Evolutionary conservation across 1,140 invertebrate species (phyloP).

Genomic region (Cotesia vestalis): DNA sequence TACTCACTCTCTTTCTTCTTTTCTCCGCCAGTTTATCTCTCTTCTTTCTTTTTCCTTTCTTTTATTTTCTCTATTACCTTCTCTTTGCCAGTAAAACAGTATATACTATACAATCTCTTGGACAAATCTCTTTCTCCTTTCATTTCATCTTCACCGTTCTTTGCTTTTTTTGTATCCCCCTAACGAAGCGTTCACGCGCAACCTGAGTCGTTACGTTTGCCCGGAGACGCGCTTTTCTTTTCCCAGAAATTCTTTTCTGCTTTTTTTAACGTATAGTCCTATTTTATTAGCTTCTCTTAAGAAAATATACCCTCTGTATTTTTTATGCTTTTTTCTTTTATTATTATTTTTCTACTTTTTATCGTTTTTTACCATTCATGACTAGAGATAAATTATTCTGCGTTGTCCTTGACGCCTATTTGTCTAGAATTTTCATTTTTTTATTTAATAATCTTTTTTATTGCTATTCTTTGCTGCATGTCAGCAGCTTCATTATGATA

Average conservation of each 20-base stretch:
- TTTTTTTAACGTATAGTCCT: conserved; percentile 9
- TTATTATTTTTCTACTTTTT: background rate
- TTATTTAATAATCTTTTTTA: background rate
- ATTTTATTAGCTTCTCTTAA: conserved; percentile 34
- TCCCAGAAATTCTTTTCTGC: conserved; percentile 7
- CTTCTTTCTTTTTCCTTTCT: conserved; percentile 8
- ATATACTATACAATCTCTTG: conserved; percentile 5
- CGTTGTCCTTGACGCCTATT: conserved; percentile 10
- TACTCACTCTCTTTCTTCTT: conserved; percentile 13
- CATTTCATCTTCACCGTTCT: background rate
- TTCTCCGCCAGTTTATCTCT: conserved; percentile 8
- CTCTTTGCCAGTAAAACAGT: background rate
- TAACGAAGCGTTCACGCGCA: conserved; percentile 35
- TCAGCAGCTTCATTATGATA: background rate
- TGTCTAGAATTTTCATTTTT: conserved; percentile 13
- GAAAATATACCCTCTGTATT: conserved; percentile 24
- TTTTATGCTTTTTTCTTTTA: background rate
- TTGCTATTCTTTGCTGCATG: background rate
- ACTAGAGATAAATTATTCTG: background rate
- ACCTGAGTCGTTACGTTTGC: conserved; percentile 22
- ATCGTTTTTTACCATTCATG: background rate
- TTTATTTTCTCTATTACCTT: conserved; percentile 2
- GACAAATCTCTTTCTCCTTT: conserved; percentile 13
- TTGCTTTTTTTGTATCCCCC: conserved; percentile 16
- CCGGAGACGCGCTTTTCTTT: conserved; percentile 31